Conservation (phyloP, 2,113 vertebrate species). For the Furnarius figulus region DNA sequence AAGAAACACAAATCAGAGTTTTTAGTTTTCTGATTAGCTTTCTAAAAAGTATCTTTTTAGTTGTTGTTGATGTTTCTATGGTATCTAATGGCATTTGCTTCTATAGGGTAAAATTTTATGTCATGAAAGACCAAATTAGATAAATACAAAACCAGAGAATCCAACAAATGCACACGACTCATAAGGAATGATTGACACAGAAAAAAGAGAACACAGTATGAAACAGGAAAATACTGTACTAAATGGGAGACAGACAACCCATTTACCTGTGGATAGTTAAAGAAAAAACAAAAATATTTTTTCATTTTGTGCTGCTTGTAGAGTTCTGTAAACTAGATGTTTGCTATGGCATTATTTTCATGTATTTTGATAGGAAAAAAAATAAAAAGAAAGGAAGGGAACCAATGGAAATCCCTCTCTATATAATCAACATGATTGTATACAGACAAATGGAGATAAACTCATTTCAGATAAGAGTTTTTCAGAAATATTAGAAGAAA, state of each 20-base stretch:
- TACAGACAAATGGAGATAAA: background rate
- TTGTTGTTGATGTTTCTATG: background rate
- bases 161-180: background rate
- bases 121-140: background rate
- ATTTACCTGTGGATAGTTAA: background rate
- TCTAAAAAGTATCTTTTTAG: background rate
- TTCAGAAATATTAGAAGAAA: background rate
- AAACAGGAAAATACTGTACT: background rate
- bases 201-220: background rate
- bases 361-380: background rate
- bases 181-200: background rate
- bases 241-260: background rate
- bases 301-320: background rate
- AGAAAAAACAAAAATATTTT: background rate
- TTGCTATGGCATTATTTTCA: background rate
- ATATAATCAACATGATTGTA: background rate
- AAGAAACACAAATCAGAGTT: background rate
- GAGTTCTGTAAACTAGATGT: rapidly evolving
- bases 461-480: background rate
- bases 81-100: background rate
- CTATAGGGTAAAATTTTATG: background rate
- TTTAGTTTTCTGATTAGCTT: background rate
- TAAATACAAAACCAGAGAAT: background rate
- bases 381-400: background rate
- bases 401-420: background rate